Conservation (phyloP, 2,797 vertebrate species). For the Macropodus opercularis region DNA sequence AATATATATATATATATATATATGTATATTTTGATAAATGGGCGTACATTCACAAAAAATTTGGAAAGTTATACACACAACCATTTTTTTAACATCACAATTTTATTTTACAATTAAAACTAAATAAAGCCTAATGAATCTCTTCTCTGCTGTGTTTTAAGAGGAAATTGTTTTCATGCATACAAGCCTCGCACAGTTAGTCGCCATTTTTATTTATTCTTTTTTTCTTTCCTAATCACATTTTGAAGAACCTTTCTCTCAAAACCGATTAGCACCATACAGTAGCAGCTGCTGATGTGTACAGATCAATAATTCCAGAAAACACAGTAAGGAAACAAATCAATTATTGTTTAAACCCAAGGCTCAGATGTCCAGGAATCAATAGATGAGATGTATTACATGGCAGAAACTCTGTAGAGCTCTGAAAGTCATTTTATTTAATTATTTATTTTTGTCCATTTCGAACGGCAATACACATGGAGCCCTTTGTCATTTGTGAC, state of each 20-base stretch:
- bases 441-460: slow-evolving; percentile 28
- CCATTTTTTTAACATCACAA: no score
- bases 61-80: no score
- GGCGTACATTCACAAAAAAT: no score
- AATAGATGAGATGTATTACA: slow-evolving; percentile 70
- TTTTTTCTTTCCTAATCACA: slow-evolving; percentile 72
- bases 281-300: slow-evolving; percentile 81
- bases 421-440: slow-evolving; percentile 17
- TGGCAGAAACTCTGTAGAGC: slow-evolving; percentile 47
- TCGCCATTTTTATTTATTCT: slow-evolving; percentile 8
- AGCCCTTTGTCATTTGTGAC: slow-evolving; percentile 41
- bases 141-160: no score
- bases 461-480: slow-evolving; percentile 18
- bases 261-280: slow-evolving; percentile 81
- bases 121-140: no score
- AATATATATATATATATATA: no score
- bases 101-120: no score
- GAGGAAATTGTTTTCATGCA: no score
- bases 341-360: slow-evolving; percentile 85
- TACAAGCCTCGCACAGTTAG: slow-evolving; percentile 12
- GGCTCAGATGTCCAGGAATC: slow-evolving; percentile 62
- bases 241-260: slow-evolving; percentile 75
- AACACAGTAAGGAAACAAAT: slow-evolving; percentile 81
- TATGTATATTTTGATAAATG: no score
- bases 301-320: slow-evolving; percentile 83